Evolutionary conservation across 2,113 vertebrate genomes (phyloP), one percentile per base, ranked within the genome.

Genomic region (Heterochromis multidens): DNA sequence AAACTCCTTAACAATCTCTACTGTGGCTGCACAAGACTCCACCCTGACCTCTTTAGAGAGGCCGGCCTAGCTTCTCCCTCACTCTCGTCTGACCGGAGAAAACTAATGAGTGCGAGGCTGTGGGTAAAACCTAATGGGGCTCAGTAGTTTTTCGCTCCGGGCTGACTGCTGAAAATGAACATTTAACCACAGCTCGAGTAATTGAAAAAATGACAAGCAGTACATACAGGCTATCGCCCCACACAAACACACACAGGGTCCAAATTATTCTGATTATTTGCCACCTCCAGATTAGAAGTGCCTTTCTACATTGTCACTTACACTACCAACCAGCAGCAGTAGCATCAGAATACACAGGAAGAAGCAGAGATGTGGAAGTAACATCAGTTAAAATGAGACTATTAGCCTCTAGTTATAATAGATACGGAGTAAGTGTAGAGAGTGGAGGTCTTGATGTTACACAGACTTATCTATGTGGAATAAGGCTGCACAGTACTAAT

Each of bases 201-300:
- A 96, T 95, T 96, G 95, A 96, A 96, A 96, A 96, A 96, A 96
- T 95, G 94, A 96, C 94, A 96, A 95, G 94, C 92, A 80, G 78
- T 94, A 92, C 90, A 94, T 93, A 90, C 92, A 94, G 88, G 67
- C 87, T 89, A 70, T 85, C 14, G 46, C 81, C 91, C 80, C 91
- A 87, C 95, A 85, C 90, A 85, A 54, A 82, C 87, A 91, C 90
- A 80, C 82, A 70, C 40, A 29, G 40, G 46, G 52, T 58, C 77
- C 92, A 95, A 93, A 96, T 96, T 94, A 95, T 95, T 94, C 90
- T 94, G 94, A 95, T 96, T 93, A 95, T 94, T 94, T 92, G 94
- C 94, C 91, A 91, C 91, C 87, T 91, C 88, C 74, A 90, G 94
- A 95, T 94, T 94, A 88, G 88, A 88, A 85, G 84, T 63, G 65